phyloP scores from a whole-genome alignment of 2,797 vertebrate genomes.

The Podargus strigoides region DNA sequence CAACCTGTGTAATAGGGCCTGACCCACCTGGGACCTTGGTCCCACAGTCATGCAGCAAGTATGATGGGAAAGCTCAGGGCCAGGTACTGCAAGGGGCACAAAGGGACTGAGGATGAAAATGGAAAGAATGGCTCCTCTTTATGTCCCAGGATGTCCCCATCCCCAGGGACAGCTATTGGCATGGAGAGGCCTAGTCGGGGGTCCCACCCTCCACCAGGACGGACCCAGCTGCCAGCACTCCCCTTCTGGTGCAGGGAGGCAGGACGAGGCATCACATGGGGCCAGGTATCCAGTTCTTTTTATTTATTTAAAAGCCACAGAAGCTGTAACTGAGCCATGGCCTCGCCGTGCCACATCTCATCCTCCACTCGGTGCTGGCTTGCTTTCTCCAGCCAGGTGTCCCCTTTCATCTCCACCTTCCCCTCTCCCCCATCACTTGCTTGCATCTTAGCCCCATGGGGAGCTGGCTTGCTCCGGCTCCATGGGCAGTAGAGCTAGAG shows the following conservation, averaged over 20 bases:
- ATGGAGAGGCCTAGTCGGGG: accelerated
- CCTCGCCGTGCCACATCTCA: neutral
- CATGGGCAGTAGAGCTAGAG: neutral
- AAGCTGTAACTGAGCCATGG: constrained; percentile 42
- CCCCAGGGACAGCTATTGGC: neutral
- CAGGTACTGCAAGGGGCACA: neutral
- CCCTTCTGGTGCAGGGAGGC: neutral
- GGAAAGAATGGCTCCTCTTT: neutral
- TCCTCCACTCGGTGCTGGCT: neutral
- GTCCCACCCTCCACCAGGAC: neutral
- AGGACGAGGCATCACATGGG: neutral
- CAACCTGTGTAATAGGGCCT: neutral
- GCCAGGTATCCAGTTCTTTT: constrained; percentile 48
- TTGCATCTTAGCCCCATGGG: neutral
- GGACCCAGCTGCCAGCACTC: neutral
- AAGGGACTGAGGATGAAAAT: neutral
- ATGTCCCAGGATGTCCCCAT: neutral
- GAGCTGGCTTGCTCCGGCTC: neutral
- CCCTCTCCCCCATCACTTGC: neutral
- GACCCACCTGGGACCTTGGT: neutral
- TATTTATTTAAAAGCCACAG: constrained; percentile 64
- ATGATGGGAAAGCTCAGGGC: neutral
- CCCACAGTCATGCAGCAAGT: neutral
- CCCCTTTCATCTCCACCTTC: constrained; percentile 13
- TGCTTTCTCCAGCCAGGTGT: neutral